A percentile compares a stretch with the other conserved stretches of the same genome.
phyloP scores from a whole-genome alignment of 2,888 invertebrate genomes.

The Cheilosia variabilis region DNA sequence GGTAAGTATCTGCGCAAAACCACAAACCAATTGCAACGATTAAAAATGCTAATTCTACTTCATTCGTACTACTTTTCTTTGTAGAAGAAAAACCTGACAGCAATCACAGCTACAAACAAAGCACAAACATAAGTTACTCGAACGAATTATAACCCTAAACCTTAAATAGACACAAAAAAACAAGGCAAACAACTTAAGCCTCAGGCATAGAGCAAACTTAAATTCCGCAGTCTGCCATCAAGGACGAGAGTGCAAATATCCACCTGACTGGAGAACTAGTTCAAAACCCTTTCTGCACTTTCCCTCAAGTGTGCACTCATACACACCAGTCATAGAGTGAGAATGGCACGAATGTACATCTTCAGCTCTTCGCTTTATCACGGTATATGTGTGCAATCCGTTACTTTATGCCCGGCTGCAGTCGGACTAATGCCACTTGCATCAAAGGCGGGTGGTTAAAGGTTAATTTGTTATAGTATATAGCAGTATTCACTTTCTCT shows the following conservation, averaged over 20 bases:
- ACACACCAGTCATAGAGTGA: background rate
- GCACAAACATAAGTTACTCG: slow-evolving; percentile 10
- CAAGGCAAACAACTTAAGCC: slow-evolving; percentile 58
- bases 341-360: slow-evolving; percentile 57
- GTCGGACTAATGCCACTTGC: slow-evolving; percentile 14
- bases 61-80: slow-evolving; percentile 26
- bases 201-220: slow-evolving; percentile 48
- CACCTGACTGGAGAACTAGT: slow-evolving; percentile 73
- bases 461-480: slow-evolving; percentile 48
- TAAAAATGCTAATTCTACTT: slow-evolving; percentile 58
- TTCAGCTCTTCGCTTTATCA: slow-evolving; percentile 37
- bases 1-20: slow-evolving; percentile 77
- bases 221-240: slow-evolving; percentile 63
- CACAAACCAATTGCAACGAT: slow-evolving; percentile 72
- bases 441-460: background rate
- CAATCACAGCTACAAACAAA: background rate
- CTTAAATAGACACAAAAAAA: slow-evolving; percentile 66
- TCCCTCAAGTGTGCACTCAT: slow-evolving; percentile 24
- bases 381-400: slow-evolving; percentile 53
- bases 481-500: background rate
- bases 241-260: slow-evolving; percentile 65
- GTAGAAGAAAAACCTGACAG: slow-evolving; percentile 10
- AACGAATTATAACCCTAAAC: slow-evolving; percentile 41
- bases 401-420: slow-evolving; percentile 37
- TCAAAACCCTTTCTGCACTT: slow-evolving; percentile 66